Conservation (phyloP, 2,888 invertebrate genomes). For the Acanthoscelides obtectus region DNA sequence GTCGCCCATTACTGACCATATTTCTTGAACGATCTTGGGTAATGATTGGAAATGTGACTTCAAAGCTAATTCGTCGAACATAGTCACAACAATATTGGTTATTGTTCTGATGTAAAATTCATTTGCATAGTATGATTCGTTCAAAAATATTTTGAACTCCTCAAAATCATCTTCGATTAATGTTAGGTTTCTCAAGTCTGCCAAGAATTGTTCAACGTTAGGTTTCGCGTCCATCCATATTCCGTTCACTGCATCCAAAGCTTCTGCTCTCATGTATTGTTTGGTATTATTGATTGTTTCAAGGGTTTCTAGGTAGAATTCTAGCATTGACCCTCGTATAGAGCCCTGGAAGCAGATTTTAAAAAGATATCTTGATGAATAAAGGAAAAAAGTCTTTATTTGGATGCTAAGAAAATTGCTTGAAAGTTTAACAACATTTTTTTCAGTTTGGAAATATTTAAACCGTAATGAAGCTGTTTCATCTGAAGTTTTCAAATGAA, state of each 20-base stretch:
- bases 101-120: conserved; percentile 81
- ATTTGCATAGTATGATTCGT: conserved; percentile 73
- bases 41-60: conserved; percentile 71
- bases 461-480: too few relatives aligned
- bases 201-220: conserved; percentile 62
- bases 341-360: conserved; percentile 43
- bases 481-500: too few relatives aligned
- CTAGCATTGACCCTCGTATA: conserved; percentile 45
- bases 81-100: conserved; percentile 62
- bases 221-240: conserved; percentile 75
- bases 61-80: conserved; percentile 74
- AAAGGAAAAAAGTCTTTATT: too few relatives aligned
- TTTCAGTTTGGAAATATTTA: too few relatives aligned
- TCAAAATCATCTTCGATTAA: conserved; percentile 70
- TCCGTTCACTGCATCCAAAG: conserved; percentile 59
- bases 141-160: conserved; percentile 64
- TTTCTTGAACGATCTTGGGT: conserved; percentile 74
- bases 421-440: too few relatives aligned
- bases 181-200: conserved; percentile 67
- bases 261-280: conserved; percentile 65
- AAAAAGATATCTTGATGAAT: too few relatives aligned
- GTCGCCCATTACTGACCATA: conserved; percentile 83
- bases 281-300: conserved; percentile 61
- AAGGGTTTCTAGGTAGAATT: conserved; percentile 50
- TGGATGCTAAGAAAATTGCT: too few relatives aligned